Evolutionary conservation across 2,888 invertebrate species (phyloP).

Genomic region (Netelia melanura): DNA sequence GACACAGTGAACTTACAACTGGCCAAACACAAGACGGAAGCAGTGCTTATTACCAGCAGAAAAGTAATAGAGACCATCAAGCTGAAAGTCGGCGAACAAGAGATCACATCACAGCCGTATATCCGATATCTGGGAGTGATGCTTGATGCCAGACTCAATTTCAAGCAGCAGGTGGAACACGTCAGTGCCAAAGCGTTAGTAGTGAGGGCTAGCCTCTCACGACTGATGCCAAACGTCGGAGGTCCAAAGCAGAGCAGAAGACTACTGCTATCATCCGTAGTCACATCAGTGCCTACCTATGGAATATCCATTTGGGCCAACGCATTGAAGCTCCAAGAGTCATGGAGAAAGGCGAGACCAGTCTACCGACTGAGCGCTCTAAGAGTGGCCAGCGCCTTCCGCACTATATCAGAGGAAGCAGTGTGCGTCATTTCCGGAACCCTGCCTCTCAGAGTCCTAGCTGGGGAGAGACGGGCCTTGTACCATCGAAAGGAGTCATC

Average conservation of each 20-base stretch:
- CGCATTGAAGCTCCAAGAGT: neutral
- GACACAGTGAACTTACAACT: too few species aligned
- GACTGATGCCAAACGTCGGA: conserved; percentile 32
- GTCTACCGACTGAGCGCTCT: conserved; percentile 56
- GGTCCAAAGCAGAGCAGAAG: conserved; percentile 9
- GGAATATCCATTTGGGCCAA: conserved; percentile 61
- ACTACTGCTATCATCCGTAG: neutral
- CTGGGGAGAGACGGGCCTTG: conserved; percentile 39
- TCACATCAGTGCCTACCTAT: conserved; percentile 52
- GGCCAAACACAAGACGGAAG: too few species aligned
- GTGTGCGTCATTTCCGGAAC: conserved; percentile 59
- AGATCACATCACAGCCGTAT: too few species aligned
- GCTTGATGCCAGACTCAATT: too few species aligned
- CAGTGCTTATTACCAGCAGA: too few species aligned
- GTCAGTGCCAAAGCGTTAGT: too few species aligned
- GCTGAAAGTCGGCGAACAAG: too few species aligned
- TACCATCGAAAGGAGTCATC: conserved; percentile 22
- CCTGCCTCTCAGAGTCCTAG: conserved; percentile 50
- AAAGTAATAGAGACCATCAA: too few species aligned
- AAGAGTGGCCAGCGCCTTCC: conserved; percentile 13
- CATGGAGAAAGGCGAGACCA: conserved; percentile 45
- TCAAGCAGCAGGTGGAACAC: too few species aligned
- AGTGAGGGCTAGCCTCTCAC: neutral
- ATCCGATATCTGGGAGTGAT: too few species aligned
- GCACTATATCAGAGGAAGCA: conserved; percentile 66